Percentiles rank a stretch among this genome's conserved stretches.
Evolutionary conservation across 2,113 vertebrate species (phyloP).

Genomic region (Melospiza georgiana): DNA sequence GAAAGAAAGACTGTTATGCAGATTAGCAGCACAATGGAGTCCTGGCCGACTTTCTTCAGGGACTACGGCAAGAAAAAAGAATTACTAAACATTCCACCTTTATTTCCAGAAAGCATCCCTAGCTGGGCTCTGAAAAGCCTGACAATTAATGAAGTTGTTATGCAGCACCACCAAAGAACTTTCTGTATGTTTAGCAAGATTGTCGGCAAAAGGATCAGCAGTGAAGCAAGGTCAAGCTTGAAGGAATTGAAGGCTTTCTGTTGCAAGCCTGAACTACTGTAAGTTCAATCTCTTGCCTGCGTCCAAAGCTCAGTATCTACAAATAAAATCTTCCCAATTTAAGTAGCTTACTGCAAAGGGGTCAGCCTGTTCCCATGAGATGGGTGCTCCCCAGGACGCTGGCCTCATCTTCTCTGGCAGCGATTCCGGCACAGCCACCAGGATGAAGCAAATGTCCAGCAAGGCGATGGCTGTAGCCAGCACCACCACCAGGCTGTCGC

Average conservation of each 20-base stretch:
- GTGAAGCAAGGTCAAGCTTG: not conserved
- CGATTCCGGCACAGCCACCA: conserved; percentile 86
- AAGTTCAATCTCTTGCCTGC: not conserved
- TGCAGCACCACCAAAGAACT: not conserved
- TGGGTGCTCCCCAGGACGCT: conserved; percentile 87
- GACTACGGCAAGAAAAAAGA: conserved; percentile 69
- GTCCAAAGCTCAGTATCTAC: not conserved
- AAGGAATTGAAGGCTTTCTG: not conserved
- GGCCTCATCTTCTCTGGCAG: conserved; percentile 90
- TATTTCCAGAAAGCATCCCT: not conserved
- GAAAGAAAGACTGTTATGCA: conserved; percentile 91
- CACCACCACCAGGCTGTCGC: conserved; percentile 87
- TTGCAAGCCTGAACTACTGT: not conserved
- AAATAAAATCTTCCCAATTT: not conserved
- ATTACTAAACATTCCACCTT: not conserved
- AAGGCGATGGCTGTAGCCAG: conserved; percentile 86
- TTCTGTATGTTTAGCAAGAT: not conserved
- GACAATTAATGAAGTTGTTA: not conserved
- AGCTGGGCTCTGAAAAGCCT: not conserved
- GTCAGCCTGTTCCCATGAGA: conserved; percentile 90
- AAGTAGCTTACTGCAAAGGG: conserved; percentile 83
- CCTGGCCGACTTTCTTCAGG: conserved; percentile 88
- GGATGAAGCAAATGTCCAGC: conserved; percentile 88
- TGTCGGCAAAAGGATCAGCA: not conserved
- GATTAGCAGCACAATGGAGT: conserved; percentile 88